Percentiles rank a stretch among this genome's conserved stretches.
Conservation (phyloP, 2,113 vertebrate genomes). For the Melanerpes formicivorus region DNA sequence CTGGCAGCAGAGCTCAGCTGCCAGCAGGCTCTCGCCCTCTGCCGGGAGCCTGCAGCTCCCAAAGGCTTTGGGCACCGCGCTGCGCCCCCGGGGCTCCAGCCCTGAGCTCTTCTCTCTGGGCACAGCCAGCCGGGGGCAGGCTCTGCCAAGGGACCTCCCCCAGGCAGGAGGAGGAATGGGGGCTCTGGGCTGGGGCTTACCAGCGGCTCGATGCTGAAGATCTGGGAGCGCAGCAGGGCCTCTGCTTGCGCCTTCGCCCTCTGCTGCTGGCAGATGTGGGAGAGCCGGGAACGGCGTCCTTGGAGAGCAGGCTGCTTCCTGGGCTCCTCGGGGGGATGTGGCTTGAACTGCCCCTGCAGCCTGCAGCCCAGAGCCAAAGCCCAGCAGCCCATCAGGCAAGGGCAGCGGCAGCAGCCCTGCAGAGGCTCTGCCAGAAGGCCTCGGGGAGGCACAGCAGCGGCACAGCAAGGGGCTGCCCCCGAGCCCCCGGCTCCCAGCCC, state of each 20-base stretch:
- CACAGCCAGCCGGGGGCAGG: too few relatives aligned
- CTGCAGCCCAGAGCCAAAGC: conserved; percentile 63
- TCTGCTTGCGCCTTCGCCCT: conserved; percentile 62
- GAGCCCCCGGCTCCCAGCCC: accelerated
- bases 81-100: too few relatives aligned
- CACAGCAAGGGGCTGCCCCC: neutral
- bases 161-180: neutral
- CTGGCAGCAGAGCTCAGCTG: too few relatives aligned
- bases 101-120: too few relatives aligned
- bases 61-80: too few relatives aligned
- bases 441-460: neutral
- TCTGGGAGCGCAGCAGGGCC: conserved; percentile 56
- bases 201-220: conserved; percentile 80
- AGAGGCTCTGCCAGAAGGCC: neutral
- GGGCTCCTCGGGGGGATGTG: conserved; percentile 67
- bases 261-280: conserved; percentile 66
- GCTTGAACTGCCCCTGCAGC: neutral
- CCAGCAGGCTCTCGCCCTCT: too few relatives aligned
- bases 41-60: too few relatives aligned
- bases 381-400: neutral
- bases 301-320: conserved; percentile 58
- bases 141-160: too few relatives aligned
- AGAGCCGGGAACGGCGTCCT: conserved; percentile 51
- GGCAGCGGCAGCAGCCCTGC: neutral
- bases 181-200: conserved; percentile 62